Evolutionary conservation across 1,140 invertebrate genomes (phyloP).

Genomic region (Aplysia californica): DNA sequence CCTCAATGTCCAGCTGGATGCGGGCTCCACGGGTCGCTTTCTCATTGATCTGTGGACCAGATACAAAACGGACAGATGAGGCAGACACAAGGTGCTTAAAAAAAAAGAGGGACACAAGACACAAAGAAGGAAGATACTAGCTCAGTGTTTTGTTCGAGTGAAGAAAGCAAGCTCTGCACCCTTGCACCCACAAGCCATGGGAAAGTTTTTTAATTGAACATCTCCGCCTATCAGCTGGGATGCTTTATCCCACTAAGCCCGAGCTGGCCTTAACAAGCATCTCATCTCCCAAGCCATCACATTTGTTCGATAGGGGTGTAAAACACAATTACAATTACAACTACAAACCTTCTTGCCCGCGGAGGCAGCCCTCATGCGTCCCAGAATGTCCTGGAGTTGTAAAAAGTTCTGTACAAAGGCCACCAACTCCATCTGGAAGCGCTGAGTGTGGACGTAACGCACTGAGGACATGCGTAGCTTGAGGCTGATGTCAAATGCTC

Average conservation of each 20-base stretch:
- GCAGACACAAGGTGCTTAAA: neutral
- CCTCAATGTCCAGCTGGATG: slow-evolving; percentile 78
- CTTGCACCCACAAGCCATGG: no score
- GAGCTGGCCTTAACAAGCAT: no score
- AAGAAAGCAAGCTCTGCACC: no score
- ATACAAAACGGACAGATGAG: slow-evolving; percentile 1
- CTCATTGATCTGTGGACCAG: slow-evolving; percentile 60
- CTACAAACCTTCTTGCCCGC: slow-evolving; percentile 64
- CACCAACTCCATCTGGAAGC: slow-evolving; percentile 89
- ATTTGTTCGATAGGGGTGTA: no score
- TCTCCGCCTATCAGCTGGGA: no score
- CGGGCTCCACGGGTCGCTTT: slow-evolving; percentile 65
- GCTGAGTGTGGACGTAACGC: slow-evolving; percentile 93
- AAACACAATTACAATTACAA: no score
- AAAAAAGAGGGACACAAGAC: no score
- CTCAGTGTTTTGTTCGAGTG: no score
- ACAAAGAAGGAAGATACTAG: no score
- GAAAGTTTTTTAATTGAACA: no score
- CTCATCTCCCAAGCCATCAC: no score
- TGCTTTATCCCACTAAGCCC: no score
- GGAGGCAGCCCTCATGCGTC: slow-evolving; percentile 69
- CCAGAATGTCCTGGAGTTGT: slow-evolving; percentile 81
- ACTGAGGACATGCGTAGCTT: slow-evolving; percentile 73
- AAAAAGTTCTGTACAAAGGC: slow-evolving; percentile 88
- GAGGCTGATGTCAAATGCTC: slow-evolving; percentile 82